These are phyloP conservation scores for Ptilorrhoa leucosticta DNA, from an alignment of 2,113 vertebrate species.

Conservation along the genomic window DNA sequence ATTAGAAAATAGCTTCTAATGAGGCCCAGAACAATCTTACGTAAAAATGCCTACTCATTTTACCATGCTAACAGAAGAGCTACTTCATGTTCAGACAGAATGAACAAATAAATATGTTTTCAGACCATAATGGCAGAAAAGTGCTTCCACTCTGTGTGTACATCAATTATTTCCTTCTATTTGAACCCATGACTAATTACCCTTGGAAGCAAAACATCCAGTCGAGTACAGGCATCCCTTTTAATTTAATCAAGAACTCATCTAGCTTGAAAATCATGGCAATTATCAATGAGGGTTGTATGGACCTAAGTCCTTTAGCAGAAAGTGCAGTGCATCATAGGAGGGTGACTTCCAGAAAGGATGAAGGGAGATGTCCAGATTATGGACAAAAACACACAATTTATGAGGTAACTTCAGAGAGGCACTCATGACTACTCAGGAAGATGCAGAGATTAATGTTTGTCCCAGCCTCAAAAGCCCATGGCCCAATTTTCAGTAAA, in stretches of 20 bases:
- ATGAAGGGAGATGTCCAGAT: not conserved
- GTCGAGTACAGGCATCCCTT: not conserved
- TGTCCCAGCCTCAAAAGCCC: not conserved
- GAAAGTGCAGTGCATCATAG: not conserved
- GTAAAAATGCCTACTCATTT: not conserved
- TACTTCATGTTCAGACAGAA: constrained; percentile 30
- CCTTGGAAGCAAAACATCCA: constrained; percentile 47
- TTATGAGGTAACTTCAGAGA: not conserved
- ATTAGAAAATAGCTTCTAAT: constrained; percentile 24
- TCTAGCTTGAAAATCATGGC: constrained; percentile 22
- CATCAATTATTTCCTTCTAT: constrained; percentile 43
- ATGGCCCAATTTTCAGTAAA: not conserved
- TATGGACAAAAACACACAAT: not conserved
- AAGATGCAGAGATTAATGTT: not conserved
- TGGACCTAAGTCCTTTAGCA: not conserved
- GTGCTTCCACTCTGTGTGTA: not conserved
- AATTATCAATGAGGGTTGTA: constrained; percentile 27
- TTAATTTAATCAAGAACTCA: constrained; percentile 46
- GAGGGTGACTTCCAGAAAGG: not conserved
- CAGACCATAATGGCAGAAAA: constrained; percentile 33
- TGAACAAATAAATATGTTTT: constrained; percentile 28
- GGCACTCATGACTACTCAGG: not conserved
- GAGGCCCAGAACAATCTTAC: not conserved
- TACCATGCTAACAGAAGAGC: not conserved
- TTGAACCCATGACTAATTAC: constrained; percentile 49